phyloP scores from a whole-genome alignment of 2,113 vertebrate genomes.

The Muntiacus reevesi region DNA sequence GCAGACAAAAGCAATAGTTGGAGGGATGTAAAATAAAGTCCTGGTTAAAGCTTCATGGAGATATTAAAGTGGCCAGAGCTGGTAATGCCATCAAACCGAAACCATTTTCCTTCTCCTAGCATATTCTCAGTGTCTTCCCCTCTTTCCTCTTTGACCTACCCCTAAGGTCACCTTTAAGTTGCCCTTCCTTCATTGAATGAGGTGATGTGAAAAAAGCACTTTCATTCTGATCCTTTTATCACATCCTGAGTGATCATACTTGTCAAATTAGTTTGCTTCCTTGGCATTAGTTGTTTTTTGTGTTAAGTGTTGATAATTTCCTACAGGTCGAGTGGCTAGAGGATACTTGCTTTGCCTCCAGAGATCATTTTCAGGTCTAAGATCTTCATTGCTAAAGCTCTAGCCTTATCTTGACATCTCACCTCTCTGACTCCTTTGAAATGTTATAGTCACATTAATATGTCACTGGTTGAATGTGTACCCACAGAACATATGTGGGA shows the following conservation, averaged over 20 bases:
- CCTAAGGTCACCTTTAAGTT: neutral
- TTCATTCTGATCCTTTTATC: neutral
- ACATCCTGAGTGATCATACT: neutral
- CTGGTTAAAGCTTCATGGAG: neutral
- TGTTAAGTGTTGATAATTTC: neutral
- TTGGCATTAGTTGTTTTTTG: neutral
- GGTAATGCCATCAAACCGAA: neutral
- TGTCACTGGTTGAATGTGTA: neutral
- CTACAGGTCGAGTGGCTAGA: neutral
- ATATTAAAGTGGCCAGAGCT: neutral
- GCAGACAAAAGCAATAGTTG: neutral
- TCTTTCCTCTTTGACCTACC: neutral
- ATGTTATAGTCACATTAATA: accelerated
- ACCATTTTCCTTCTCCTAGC: neutral
- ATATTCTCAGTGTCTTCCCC: neutral
- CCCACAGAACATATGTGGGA: neutral
- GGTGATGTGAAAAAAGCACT: neutral
- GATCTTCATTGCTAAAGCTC: neutral
- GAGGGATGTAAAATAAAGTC: neutral
- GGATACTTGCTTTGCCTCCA: neutral
- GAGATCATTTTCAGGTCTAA: neutral
- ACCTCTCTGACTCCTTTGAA: neutral
- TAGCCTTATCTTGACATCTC: neutral
- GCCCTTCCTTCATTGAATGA: neutral
- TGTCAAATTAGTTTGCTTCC: neutral